phyloP scores from a whole-genome alignment of 2,113 vertebrate species.

The Mus musculus region GRCm39 chr14:59268001-59268500 shows the following conservation, averaged over 20 bases:
- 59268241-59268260: constrained; percentile 83
- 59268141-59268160: constrained; percentile 85
- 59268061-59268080: constrained; percentile 78
- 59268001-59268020: constrained; percentile 33
- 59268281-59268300: constrained; percentile 72
- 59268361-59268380: constrained; percentile 67
- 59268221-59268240: constrained; percentile 79
- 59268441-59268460: neutral
- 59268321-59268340: constrained; percentile 83
- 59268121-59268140: neutral
- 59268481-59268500: neutral
- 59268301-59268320: constrained; percentile 85
- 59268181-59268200: constrained; percentile 86
- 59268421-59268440: constrained; percentile 24
- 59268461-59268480: neutral
- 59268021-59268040: constrained; percentile 47
- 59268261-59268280: constrained; percentile 80
- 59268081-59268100: constrained; percentile 73
- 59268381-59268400: constrained; percentile 55
- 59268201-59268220: constrained; percentile 84
- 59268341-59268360: constrained; percentile 63
- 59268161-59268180: constrained; percentile 85
- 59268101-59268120: constrained; percentile 79
- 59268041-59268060: constrained; percentile 8
- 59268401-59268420: constrained; percentile 67